Percentiles rank a stretch among this genome's conserved stretches.
These are phyloP conservation scores for Eleutherodactylus coqui DNA, from an alignment of 2,797 vertebrate species.

Conservation along the genomic window DNA sequence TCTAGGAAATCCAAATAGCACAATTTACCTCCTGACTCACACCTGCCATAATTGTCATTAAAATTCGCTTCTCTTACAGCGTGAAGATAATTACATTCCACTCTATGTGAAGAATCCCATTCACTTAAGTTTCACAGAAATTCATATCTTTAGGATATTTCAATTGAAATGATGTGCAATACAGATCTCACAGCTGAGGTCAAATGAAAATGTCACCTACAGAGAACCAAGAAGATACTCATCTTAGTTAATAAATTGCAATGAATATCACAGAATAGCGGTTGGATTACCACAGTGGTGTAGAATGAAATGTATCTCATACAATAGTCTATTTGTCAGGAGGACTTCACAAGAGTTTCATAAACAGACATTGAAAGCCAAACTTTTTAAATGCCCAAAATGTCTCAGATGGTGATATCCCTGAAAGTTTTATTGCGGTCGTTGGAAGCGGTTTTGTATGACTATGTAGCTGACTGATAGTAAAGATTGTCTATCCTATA, in stretches of 20 bases:
- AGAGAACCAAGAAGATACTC: background rate
- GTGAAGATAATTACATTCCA: background rate
- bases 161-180: conserved; percentile 18
- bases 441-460: too few relatives aligned
- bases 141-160: conserved; percentile 16
- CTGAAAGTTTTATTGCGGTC: too few relatives aligned
- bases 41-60: conserved; percentile 10
- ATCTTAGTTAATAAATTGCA: background rate
- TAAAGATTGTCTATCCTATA: too few relatives aligned
- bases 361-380: background rate
- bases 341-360: background rate
- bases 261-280: conserved; percentile 1
- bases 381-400: too few relatives aligned
- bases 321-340: background rate
- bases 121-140: background rate
- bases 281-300: background rate
- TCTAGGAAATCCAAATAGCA: background rate
- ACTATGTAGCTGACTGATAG: too few relatives aligned
- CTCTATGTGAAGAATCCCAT: background rate
- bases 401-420: too few relatives aligned
- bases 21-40: background rate
- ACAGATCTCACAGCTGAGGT: conserved; percentile 18
- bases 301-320: background rate
- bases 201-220: background rate
- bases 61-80: background rate